Percentiles rank a stretch among this genome's conserved stretches.
Conservation (phyloP, 2,113 vertebrate genomes). For the Anguilla japonica region DNA sequence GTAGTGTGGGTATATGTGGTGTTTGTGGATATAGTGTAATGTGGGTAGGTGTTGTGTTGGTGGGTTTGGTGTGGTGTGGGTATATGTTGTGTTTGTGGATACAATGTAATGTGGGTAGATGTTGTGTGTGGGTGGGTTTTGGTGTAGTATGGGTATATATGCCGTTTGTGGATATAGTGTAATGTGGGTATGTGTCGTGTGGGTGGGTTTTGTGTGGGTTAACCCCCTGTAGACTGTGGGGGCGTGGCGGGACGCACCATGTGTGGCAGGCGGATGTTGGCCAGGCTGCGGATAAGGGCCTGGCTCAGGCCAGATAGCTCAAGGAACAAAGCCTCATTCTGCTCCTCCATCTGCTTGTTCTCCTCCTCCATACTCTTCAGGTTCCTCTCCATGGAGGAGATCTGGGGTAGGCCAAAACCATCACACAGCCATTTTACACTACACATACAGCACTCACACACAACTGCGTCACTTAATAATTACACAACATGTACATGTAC, state of each 20-base stretch:
- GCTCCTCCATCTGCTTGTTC: slow-evolving; percentile 95
- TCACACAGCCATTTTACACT: not conserved
- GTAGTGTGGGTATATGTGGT: not conserved
- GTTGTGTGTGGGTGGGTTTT: not conserved
- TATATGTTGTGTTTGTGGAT: too few species aligned
- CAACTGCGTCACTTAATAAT: too few species aligned
- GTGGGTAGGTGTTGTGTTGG: not conserved
- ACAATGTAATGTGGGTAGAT: too few species aligned
- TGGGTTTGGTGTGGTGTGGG: not conserved
- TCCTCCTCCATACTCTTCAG: slow-evolving; percentile 94
- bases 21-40: not conserved
- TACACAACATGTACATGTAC: not conserved
- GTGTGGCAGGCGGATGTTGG: slow-evolving; percentile 94
- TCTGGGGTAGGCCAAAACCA: slow-evolving; percentile 65
- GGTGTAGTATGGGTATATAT: not conserved
- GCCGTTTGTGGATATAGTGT: not conserved
- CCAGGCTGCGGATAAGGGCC: slow-evolving; percentile 91
- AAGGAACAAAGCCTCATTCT: slow-evolving; percentile 91
- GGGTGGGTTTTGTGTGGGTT: not conserved
- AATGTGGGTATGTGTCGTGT: not conserved
- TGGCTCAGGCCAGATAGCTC: slow-evolving; percentile 96
- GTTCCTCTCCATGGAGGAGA: slow-evolving; percentile 96
- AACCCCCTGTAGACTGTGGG: not conserved
- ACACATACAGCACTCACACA: not conserved
- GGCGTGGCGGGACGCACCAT: slow-evolving; percentile 75